phyloP scores from a whole-genome alignment of 2,797 vertebrate genomes.

The Alcedo atthis region DNA sequence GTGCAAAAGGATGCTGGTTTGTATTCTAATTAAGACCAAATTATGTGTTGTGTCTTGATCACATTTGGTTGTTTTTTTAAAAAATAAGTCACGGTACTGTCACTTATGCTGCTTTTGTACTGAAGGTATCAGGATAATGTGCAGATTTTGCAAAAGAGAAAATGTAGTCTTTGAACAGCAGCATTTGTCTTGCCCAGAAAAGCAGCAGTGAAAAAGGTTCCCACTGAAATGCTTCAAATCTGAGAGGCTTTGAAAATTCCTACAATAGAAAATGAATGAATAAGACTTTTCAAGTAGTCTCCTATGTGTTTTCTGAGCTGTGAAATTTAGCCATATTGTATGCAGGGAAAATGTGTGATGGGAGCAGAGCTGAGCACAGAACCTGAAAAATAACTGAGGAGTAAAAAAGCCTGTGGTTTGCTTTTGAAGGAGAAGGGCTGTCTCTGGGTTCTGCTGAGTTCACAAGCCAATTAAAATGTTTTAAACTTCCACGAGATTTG shows the following conservation, averaged over 20 bases:
- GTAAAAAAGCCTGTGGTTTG: neutral
- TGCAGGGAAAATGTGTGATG: neutral
- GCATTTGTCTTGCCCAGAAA: constrained; percentile 52
- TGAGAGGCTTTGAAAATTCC: constrained; percentile 56
- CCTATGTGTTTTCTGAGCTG: constrained; percentile 9
- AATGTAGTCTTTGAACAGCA: constrained; percentile 26
- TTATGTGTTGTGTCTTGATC: constrained; percentile 70
- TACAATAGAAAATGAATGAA: constrained; percentile 6
- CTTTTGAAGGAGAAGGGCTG: neutral
- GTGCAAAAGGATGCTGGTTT: constrained; percentile 68
- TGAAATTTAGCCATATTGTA: neutral
- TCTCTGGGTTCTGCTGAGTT: constrained; percentile 10
- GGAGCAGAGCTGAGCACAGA: neutral
- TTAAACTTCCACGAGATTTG: neutral
- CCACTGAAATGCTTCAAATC: constrained; percentile 52
- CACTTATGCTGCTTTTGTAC: constrained; percentile 60
- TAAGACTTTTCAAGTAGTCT: constrained; percentile 11
- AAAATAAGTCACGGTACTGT: constrained; percentile 2
- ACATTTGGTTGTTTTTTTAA: constrained; percentile 52
- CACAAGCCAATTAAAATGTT: constrained; percentile 24
- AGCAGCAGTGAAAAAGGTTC: constrained; percentile 53
- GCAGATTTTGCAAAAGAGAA: constrained; percentile 38
- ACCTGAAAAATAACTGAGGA: neutral
- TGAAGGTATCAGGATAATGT: constrained; percentile 54
- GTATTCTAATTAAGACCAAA: constrained; percentile 69